Conservation (phyloP, 2,888 invertebrate genomes). For the Agrochola lychnidis region DNA sequence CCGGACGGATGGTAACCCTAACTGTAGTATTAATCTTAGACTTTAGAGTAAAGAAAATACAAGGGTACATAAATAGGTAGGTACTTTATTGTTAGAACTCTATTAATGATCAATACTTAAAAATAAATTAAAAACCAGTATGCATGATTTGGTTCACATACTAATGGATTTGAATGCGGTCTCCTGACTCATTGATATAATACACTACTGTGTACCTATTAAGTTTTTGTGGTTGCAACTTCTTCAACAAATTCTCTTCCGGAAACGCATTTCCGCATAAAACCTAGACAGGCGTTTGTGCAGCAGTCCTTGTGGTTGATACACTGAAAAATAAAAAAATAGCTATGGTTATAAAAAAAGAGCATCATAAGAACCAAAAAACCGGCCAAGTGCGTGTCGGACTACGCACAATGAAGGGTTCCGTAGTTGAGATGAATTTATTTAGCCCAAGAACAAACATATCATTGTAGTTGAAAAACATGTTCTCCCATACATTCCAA, state of each 20-base stretch:
- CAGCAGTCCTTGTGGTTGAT: conserved; percentile 80
- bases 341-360: background rate
- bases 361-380: background rate
- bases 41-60: conserved; percentile 6
- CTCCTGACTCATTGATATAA: background rate
- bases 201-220: too few species aligned
- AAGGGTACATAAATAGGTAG: background rate
- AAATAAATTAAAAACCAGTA: background rate
- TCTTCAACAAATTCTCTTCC: conserved; percentile 40
- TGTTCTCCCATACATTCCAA: too few species aligned
- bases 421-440: too few species aligned
- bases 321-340: conserved; percentile 73
- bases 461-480: too few species aligned
- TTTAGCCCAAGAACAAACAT: too few species aligned
- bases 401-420: too few species aligned
- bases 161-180: background rate
- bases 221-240: too few species aligned
- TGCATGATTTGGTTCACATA: background rate
- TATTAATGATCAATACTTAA: background rate
- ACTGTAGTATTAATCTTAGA: too few species aligned
- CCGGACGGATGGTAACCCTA: too few species aligned
- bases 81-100: conserved; percentile 16
- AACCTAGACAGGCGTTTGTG: conserved; percentile 78
- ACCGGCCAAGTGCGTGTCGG: too few species aligned
- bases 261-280: conserved; percentile 80